Evolutionary conservation across 2,113 vertebrate species (phyloP), one percentile per base, ranked within the genome.

Genomic region (Lepus europaeus): DNA sequence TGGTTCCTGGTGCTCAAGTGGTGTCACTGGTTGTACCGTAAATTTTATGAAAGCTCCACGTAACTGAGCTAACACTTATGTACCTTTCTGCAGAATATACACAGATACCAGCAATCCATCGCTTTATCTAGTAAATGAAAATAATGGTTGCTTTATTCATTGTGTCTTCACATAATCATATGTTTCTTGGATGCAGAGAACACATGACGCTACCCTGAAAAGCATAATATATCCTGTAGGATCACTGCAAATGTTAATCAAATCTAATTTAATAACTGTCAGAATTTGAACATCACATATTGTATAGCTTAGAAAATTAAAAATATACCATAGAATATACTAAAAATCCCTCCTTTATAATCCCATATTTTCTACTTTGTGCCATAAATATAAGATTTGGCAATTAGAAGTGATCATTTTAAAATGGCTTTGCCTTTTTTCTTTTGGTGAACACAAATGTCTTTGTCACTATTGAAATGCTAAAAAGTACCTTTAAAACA

Each of bases 211-310:
- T 49, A 76, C 7, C 10, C 29, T 95, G 23, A 88, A 86, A 93
- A 2, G 13, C 19, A 36, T 74, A 92, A 93, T 29, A 20, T 10
- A 83, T 79, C 80, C 45, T 92, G 13, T 93, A 27, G 29, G 39
- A 59, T 78, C 88, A 61, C 70, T 93, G 56, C 72, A 94, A 90
- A 95, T 89, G 69, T 82, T 94, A 90, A 93, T 84, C 59, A 66
- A 93, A 86, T 90, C 74, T 90, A 90, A 95, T 77, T 83, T 96
- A 94, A 91, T 96, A 92, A 93, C 87, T 80, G 77, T 81, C 59
- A 80, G 88, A 88, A 85, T 92, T 77, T 76, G 51, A 94, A 93
- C 68, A 89, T 86, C 29, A 93, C 29, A 14, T 53, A 93, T 94
- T 96, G 77, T 94, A 19, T 73, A 19, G 85, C 2, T 17, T 88